Percentiles rank a stretch among this genome's conserved stretches.
phyloP scores from a whole-genome alignment of 2,113 vertebrate species.

The Otis tarda region DNA sequence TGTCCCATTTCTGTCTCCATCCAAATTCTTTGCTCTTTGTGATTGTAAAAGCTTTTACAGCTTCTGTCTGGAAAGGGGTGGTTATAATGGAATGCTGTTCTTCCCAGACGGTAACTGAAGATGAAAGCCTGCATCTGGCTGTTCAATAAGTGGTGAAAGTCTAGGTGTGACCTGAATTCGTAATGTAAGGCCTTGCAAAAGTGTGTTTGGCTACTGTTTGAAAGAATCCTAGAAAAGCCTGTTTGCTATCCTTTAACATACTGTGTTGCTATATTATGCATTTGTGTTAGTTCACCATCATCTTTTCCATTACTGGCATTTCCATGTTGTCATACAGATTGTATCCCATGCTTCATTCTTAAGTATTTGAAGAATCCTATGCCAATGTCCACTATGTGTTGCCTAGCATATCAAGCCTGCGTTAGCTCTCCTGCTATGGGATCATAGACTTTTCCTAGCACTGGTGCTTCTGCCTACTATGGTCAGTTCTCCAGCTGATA shows the following conservation, averaged over 20 bases:
- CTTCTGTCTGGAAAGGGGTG: neutral
- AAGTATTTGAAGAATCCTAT: rapidly evolving
- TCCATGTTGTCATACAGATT: neutral
- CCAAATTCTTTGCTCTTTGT: neutral
- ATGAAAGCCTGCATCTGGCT: neutral
- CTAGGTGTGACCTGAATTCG: neutral
- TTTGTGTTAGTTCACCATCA: neutral
- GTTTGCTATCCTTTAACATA: neutral
- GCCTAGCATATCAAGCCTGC: neutral
- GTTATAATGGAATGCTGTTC: neutral
- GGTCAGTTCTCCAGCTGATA: neutral
- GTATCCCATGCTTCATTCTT: neutral
- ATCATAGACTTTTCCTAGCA: neutral
- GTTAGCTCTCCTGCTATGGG: neutral
- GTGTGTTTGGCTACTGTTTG: neutral
- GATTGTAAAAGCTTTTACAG: neutral
- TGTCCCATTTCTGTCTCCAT: neutral
- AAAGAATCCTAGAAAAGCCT: neutral
- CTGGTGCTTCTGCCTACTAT: neutral
- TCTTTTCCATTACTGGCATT: neutral
- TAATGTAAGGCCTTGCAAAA: neutral
- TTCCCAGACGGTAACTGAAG: neutral
- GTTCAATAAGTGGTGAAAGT: neutral
- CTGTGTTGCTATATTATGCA: rapidly evolving
- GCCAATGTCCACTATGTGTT: neutral